phyloP scores from a whole-genome alignment of 2,888 invertebrate species.

The Eristalis tenax region DNA sequence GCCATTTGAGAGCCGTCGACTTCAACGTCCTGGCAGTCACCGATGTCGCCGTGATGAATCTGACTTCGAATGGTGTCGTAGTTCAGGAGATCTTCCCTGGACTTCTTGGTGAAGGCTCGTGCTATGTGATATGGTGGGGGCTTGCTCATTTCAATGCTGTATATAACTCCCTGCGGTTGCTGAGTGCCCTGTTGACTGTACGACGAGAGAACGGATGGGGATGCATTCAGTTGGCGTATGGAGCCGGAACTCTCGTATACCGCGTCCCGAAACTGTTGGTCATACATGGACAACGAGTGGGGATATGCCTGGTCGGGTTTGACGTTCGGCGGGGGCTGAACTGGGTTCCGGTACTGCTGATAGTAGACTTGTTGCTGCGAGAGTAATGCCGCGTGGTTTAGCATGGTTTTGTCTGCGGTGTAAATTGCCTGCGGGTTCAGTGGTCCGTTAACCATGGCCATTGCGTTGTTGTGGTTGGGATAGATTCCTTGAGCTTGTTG shows the following conservation, averaged over 20 bases:
- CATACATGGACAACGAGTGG: slow-evolving; percentile 19
- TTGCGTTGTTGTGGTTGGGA: background rate
- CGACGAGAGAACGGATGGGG: slow-evolving; percentile 29
- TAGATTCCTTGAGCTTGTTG: background rate
- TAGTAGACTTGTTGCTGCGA: background rate
- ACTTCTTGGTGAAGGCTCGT: slow-evolving; percentile 90
- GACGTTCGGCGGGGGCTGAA: slow-evolving; percentile 52
- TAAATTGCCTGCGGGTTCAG: background rate
- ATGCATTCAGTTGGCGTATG: slow-evolving; percentile 30
- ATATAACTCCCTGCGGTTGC: slow-evolving; percentile 12
- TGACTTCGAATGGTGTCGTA: slow-evolving; percentile 79
- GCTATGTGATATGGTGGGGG: slow-evolving; percentile 94
- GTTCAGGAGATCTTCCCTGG: slow-evolving; percentile 78
- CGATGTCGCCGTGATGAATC: slow-evolving; percentile 47
- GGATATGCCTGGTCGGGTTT: slow-evolving; percentile 19
- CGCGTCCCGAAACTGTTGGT: slow-evolving; percentile 22
- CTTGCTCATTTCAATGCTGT: slow-evolving; percentile 74
- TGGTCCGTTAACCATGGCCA: background rate
- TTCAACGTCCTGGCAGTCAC: background rate
- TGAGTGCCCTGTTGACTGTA: slow-evolving; percentile 44
- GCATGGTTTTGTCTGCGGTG: background rate
- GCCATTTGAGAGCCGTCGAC: background rate
- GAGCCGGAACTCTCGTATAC: slow-evolving; percentile 19
- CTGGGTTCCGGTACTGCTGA: slow-evolving; percentile 23
- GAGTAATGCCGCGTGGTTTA: background rate